Conservation (phyloP, 1,140 invertebrate species). For the Drosophila hydei region DNA sequence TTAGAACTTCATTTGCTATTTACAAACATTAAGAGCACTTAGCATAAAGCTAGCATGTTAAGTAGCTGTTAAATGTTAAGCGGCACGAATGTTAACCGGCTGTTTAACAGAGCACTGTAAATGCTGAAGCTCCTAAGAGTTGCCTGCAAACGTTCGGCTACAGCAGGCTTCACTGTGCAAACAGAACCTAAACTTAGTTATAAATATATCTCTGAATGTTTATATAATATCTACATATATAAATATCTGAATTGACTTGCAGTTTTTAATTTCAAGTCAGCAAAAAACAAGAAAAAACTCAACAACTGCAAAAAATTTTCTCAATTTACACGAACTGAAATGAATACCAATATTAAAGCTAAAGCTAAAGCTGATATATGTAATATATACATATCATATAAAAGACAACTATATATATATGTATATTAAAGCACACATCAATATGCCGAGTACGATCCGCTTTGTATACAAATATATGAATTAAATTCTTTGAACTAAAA, state of each 20-base stretch:
- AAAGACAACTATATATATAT: neutral
- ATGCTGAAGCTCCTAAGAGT: too few relatives aligned
- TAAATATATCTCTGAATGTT: too few relatives aligned
- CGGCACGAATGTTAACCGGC: neutral
- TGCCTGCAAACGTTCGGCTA: too few relatives aligned
- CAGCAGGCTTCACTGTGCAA: too few relatives aligned
- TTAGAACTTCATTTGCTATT: neutral
- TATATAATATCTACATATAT: too few relatives aligned
- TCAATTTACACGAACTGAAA: neutral
- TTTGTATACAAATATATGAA: neutral
- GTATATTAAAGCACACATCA: too few relatives aligned
- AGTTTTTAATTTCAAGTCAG: too few relatives aligned
- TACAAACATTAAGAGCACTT: neutral
- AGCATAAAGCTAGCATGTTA: neutral
- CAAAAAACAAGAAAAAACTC: too few relatives aligned
- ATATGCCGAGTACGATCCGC: neutral
- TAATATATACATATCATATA: neutral
- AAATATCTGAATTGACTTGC: too few relatives aligned
- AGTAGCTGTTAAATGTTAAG: neutral
- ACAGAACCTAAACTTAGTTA: too few relatives aligned
- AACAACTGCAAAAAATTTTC: too few relatives aligned
- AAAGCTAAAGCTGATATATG: neutral
- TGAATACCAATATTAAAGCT: neutral
- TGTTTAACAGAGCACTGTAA: neutral
- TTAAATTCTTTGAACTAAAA: conserved; percentile 1